Base-by-base conservation (phyloP, 2,113 vertebrate species). In the Amblyornis subalaris region DNA sequence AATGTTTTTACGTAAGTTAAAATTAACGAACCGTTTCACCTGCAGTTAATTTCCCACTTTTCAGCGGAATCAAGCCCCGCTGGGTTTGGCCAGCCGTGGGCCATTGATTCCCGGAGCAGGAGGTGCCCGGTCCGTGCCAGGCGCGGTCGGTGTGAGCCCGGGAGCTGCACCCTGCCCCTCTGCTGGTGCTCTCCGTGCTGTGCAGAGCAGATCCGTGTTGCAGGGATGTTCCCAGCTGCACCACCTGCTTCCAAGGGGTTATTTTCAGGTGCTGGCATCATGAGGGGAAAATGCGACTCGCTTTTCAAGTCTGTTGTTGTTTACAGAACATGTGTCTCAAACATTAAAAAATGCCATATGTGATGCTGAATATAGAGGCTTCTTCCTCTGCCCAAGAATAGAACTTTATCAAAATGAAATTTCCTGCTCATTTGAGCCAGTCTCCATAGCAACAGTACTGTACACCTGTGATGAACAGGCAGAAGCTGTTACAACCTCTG, bases 351-450 rank as follows among this genome's bases (percentile, higher is more conserved):
- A 45, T 14, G 44, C 93, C 85, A 40, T 93, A n/a, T 95, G 83
- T 55, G 90, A 51, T 82, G 84, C 80, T 73, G 66, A 90, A 90
- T 87, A 73, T 61, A 85, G 77, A 83, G 60, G 42, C 66, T 55
- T 72, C 95, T 81, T 87, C 89, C 92, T 89, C 80, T 74, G 51
- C 65, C 61, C 80, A 45, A 89, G 89, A 94, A 91, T 75, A 81
- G 88, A 97, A 97, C 79, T 96, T 96, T 78, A 71, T 96, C 89
- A 96, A 74, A 85, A 76, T 65, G 89, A 88, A 61, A 90, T 90
- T 96, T 96, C 83, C 73, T 93, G 84, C 51, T 95, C 58, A 35
- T 85, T 91, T 90, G 80, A 92, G 76, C 70, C 78, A 5, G 70
- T 94, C 74, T 80, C 91, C 91, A 96, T 97, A 89, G 88, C 85